A percentile compares a stretch with the other conserved stretches of the same genome.
Evolutionary conservation across 2,888 invertebrate species (phyloP).

Genomic region (Anorthoa munda): DNA sequence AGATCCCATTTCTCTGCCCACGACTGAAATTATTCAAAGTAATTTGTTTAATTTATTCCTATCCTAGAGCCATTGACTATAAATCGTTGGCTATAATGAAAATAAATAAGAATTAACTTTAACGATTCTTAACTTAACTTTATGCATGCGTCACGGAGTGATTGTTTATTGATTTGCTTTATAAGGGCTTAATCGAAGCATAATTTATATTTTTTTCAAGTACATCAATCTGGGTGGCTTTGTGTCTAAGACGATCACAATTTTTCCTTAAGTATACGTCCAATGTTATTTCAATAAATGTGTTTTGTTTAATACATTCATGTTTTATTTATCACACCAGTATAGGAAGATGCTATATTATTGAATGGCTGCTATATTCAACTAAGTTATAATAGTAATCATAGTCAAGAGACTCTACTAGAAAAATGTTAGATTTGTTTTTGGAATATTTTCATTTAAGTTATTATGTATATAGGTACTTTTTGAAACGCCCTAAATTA

Average conservation of each 20-base stretch:
- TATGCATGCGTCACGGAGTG: slow-evolving; percentile 66
- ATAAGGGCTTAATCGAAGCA: slow-evolving; percentile 46
- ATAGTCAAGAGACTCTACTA: not conserved
- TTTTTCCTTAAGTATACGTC: slow-evolving; percentile 37
- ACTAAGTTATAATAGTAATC: not conserved
- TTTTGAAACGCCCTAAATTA: not conserved
- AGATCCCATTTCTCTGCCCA: slow-evolving; percentile 46
- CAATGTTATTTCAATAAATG: slow-evolving; percentile 24
- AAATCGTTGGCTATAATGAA: slow-evolving; percentile 65
- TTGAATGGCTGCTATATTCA: not conserved
- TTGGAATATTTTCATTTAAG: no score
- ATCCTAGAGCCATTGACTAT: slow-evolving; percentile 63
- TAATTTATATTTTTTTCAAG: slow-evolving; percentile 44
- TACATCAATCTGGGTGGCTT: slow-evolving; percentile 27
- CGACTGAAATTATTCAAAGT: slow-evolving; percentile 34
- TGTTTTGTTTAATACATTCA: slow-evolving; percentile 19
- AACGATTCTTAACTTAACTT: slow-evolving; percentile 45
- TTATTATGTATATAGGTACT: no score
- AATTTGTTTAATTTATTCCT: slow-evolving; percentile 62
- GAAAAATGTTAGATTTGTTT: not conserved
- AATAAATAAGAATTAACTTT: slow-evolving; percentile 67
- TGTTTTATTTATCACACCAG: slow-evolving; percentile 31
- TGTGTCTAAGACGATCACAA: slow-evolving; percentile 27
- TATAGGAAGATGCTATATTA: slow-evolving; percentile 5
- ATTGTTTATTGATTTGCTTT: slow-evolving; percentile 58